phyloP scores from a whole-genome alignment of 2,888 invertebrate genomes.

The Polietes domitor region DNA sequence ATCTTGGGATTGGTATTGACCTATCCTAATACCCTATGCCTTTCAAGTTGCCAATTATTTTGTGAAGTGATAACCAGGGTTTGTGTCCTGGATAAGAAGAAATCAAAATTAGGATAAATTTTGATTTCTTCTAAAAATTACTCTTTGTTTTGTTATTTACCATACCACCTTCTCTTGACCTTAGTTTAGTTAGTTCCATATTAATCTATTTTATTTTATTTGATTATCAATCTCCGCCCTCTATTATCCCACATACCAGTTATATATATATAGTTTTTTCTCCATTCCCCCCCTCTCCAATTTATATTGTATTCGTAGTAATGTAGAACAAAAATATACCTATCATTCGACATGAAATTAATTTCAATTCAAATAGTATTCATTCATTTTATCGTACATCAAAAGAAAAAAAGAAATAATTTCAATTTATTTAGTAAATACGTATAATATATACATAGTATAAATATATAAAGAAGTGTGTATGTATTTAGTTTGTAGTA shows the following conservation, averaged over 20 bases:
- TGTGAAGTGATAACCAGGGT: too few relatives aligned
- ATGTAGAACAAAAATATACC: conserved; percentile 19
- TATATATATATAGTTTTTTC: conserved; percentile 12
- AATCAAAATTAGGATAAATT: too few relatives aligned
- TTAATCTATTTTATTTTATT: background rate
- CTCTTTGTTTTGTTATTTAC: background rate
- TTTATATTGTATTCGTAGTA: conserved; percentile 41
- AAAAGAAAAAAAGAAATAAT: background rate
- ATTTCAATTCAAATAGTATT: background rate
- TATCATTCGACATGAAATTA: conserved; percentile 25
- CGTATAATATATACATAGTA: conserved; percentile 12
- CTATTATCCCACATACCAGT: background rate
- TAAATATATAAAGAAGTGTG: background rate
- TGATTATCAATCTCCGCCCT: background rate
- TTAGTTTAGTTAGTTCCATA: background rate
- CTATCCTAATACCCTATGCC: too few relatives aligned
- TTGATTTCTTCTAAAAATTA: background rate
- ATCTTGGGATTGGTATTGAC: too few relatives aligned
- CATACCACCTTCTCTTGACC: conserved; percentile 4
- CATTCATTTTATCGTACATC: background rate
- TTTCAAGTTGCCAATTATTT: too few relatives aligned
- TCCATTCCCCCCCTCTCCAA: conserved; percentile 9
- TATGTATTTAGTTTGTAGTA: conserved; percentile 10
- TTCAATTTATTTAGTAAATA: background rate
- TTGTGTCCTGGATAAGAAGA: too few relatives aligned